These are phyloP conservation scores for Anguilla pacifica DNA, from an alignment of 2,797 vertebrate species.

Conservation along the genomic window DNA sequence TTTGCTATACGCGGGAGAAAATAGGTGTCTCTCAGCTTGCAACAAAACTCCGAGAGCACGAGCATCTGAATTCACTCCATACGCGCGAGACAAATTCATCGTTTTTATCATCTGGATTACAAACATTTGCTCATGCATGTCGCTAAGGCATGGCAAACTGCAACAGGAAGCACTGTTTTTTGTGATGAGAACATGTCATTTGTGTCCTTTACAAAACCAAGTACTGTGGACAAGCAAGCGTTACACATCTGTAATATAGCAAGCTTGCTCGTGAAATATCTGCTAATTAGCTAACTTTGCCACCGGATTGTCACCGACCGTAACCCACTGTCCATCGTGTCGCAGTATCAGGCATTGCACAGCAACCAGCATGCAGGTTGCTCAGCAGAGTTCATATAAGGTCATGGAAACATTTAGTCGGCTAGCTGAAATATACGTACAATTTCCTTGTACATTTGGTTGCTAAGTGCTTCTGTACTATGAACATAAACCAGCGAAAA, in stretches of 20 bases:
- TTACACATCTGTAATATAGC: neutral
- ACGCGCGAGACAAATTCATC: neutral
- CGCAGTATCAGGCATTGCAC: neutral
- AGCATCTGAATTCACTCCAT: neutral
- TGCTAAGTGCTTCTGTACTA: neutral
- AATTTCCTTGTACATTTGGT: neutral
- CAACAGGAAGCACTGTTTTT: neutral
- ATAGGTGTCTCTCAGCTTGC: neutral
- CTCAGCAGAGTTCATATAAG: conserved; percentile 48
- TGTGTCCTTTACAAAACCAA: neutral
- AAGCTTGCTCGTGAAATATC: neutral
- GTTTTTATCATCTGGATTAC: neutral
- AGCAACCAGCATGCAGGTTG: neutral
- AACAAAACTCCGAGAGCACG: neutral
- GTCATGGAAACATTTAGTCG: conserved; percentile 39
- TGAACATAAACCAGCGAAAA: neutral
- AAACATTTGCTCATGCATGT: neutral
- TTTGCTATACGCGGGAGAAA: neutral
- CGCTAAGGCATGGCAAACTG: too few species aligned
- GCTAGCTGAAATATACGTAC: neutral
- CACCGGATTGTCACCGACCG: neutral
- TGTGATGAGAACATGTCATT: neutral
- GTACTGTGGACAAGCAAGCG: neutral
- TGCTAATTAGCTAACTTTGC: neutral
- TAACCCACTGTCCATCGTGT: neutral